phyloP scores from a whole-genome alignment of 2,113 vertebrate species.

The Eclectus roratus region DNA sequence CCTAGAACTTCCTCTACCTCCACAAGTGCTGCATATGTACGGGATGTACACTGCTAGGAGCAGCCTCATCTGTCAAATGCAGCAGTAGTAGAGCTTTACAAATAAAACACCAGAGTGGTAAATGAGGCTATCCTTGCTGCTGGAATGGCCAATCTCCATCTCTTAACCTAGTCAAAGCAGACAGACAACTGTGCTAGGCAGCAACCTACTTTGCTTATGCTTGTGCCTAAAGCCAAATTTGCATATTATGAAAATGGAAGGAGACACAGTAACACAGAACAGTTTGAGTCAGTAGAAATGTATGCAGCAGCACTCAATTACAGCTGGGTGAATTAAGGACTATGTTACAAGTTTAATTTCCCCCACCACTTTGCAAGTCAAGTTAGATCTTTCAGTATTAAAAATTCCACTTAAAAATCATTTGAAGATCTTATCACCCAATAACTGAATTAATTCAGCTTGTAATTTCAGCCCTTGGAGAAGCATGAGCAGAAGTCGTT shows the following conservation, averaged over 20 bases:
- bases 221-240: constrained; percentile 31
- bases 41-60: neutral
- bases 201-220: constrained; percentile 5
- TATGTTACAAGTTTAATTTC: neutral
- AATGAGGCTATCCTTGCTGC: neutral
- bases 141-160: neutral
- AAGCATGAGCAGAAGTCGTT: neutral
- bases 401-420: neutral
- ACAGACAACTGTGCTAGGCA: neutral
- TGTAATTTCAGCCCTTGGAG: neutral
- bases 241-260: constrained; percentile 27
- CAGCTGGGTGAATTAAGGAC: constrained; percentile 6
- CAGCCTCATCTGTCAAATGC: fast-evolving
- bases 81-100: neutral
- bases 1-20: neutral
- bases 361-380: neutral
- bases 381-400: neutral
- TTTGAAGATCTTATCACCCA: neutral
- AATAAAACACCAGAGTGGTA: neutral
- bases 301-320: neutral
- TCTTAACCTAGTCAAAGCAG: neutral
- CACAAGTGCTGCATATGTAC: neutral
- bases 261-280: constrained; percentile 2
- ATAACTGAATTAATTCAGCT: neutral
- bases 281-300: constrained; percentile 19